Conservation (phyloP, 1,140 invertebrate genomes). For the Asbolus verrucosus region DNA sequence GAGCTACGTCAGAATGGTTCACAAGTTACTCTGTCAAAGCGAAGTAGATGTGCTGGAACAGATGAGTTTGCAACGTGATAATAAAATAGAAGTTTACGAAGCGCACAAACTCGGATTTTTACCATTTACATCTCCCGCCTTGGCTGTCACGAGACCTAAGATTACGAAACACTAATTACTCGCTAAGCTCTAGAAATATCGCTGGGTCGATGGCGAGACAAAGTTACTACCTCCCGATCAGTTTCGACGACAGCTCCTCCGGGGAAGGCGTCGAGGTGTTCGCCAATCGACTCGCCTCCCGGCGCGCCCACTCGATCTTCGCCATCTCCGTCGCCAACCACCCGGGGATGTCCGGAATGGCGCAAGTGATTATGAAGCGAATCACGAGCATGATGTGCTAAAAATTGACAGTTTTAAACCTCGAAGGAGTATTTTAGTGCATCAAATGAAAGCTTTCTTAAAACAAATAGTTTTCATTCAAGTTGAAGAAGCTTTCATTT, state of each 20-base stretch:
- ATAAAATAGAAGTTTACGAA: not conserved
- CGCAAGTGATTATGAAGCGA: constrained; percentile 84
- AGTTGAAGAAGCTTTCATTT: too few relatives aligned
- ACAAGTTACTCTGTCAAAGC: not conserved
- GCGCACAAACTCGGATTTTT: constrained; percentile 15
- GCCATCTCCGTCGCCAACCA: constrained; percentile 93
- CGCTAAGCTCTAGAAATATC: not conserved
- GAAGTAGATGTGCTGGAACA: constrained; percentile 9
- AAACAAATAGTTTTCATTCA: too few relatives aligned
- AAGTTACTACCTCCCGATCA: constrained; percentile 60
- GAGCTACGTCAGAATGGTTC: constrained; percentile 6
- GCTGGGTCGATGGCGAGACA: too few relatives aligned
- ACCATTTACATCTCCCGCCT: too few relatives aligned
- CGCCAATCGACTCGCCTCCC: constrained; percentile 69
- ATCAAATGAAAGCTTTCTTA: too few relatives aligned
- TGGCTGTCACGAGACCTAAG: constrained; percentile 24
- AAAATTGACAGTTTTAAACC: too few relatives aligned
- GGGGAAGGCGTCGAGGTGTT: constrained; percentile 61
- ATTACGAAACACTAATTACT: constrained; percentile 4
- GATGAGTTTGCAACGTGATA: not conserved
- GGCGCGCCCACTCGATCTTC: constrained; percentile 83
- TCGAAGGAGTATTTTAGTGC: too few relatives aligned
- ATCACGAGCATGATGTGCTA: constrained; percentile 89
- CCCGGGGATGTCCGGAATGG: constrained; percentile 91
- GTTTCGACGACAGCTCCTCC: constrained; percentile 59